Evolutionary conservation across 2,797 vertebrate species (phyloP), one percentile per base, ranked within the genome.

Genomic region (Micropoecilia bifurca): DNA sequence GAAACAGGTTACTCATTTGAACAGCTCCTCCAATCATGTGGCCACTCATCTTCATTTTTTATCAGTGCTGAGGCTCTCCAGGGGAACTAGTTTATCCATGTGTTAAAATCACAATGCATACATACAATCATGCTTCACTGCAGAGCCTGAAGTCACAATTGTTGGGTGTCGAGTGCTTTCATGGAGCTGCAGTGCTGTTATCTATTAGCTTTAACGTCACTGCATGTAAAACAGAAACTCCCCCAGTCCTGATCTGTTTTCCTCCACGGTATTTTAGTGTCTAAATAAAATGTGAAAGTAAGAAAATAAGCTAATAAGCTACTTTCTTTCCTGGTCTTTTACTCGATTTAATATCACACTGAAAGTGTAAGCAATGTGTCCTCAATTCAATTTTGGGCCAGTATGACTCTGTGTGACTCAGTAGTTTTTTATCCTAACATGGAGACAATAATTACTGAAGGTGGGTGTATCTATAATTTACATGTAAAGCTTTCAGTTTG

Each of bases 51-150:
- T 81, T 53, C 41, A 25, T 79, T 83, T 79, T 33, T 55, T 46
- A 50, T 89, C 74, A 76, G 12, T 78, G 72, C 78, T 36, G 39
- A 28, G 63, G 61, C 73, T 13, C 57, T 78, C 68, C 43, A 48
- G 84, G 83, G 83, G 80, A 84, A 53, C 41, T 75, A 76, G 86
- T 82, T 90, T 83, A 89, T 87, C 80, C 87, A 87, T 87, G 89
- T 92, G 91, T 89, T 87, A 87, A 91, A 89, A 88, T 48, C 73
- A 83, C 86, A 90, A 81, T 75, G 86, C 20, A 76, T 83, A 73
- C 81, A 74, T 50, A 77, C 73, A 59, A 48, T 77, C 80, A 61
- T 83, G 82, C 83, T 80, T 86, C 78, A 48, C 33, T 76, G 69
- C 74, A 73, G 75, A 14, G 89, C 90, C 85, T 76, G 20, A 48